Conservation (phyloP, 2,113 vertebrate species). For the Poicephalus meyeri region DNA sequence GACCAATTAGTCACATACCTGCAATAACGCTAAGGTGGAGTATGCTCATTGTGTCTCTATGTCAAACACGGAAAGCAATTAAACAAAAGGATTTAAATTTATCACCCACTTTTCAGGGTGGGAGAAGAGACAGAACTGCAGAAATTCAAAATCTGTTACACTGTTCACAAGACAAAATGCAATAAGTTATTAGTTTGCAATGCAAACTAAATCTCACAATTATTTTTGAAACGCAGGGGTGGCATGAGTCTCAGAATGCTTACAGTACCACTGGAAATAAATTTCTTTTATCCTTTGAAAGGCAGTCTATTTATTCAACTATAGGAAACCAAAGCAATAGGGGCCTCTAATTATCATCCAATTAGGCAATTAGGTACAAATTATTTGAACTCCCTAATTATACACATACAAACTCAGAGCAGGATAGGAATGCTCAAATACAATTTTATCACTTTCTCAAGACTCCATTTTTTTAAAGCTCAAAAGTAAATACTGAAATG, state of each 20-base stretch:
- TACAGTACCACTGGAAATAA: not conserved
- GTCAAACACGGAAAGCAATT: not conserved
- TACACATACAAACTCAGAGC: not conserved
- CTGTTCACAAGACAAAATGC: not conserved
- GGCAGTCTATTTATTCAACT: conserved; percentile 20
- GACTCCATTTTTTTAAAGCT: not conserved
- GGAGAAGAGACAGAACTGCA: not conserved
- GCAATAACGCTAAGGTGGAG: not conserved
- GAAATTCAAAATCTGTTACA: not conserved
- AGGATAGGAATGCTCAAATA: not conserved
- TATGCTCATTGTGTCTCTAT: not conserved
- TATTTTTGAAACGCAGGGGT: conserved; percentile 18
- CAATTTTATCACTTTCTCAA: not conserved
- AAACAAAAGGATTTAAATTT: not conserved
- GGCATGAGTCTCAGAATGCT: not conserved
- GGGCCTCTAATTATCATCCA: conserved; percentile 44
- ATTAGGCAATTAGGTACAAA: conserved; percentile 34
- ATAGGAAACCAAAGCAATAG: conserved; percentile 15
- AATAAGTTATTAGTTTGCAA: conserved; percentile 14
- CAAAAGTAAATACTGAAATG: conserved; percentile 4
- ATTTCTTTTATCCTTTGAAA: not conserved
- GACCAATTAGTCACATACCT: not conserved
- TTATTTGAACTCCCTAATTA: conserved; percentile 41
- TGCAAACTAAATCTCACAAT: conserved; percentile 1
- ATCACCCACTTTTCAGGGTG: not conserved